Base-by-base conservation (phyloP, 2,888 invertebrate species). In the Apotomis capreana region DNA sequence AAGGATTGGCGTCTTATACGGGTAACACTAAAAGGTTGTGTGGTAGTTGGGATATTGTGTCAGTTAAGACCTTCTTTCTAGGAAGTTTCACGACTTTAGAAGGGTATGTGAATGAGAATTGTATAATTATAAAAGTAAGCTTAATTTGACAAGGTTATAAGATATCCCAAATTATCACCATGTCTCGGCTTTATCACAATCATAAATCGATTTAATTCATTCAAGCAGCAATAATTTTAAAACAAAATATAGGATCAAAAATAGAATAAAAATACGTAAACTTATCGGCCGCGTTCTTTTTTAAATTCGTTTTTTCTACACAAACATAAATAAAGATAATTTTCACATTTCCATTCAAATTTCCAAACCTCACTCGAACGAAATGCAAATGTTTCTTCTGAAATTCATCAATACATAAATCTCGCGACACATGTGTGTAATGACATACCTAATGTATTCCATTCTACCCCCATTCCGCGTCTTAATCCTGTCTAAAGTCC, bases 401-500 rank as follows among this genome's bases (percentile, higher is more conserved):
- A 12, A 54, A 40, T 51, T 54, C 44, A 40, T 44, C 64, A 15
- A 63, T 63, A 64, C 15, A 46, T 64, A 64, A 54, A 64, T 64
- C 64, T 63, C 13, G 2, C 6, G 26, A 40, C 4, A 51, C 52
- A 44, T 15, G n/a, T 54, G 36, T 12, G 4, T 61, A 61, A 49
- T 61, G 10, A 46, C 46, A 61, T 36, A 46, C 46, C 49, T 36
- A 54, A 64, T 63, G 64, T 44, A 55, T 55, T 40, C 64, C 13
- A 44, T 64, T 54, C 10, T 12, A 26, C 15, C n/a, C 40, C 54
- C 10, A 55, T 55, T 64, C 54, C 54, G 44, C 5, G 4, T 44
- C 64, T 64, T 64, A 64, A 64, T 64, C 64, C 64, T 12, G 58
- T 13, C 10, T 52, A 63, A 63, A 63, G 37, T 52, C 63, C 40